These are phyloP conservation scores for Myotis pilosus DNA, from an alignment of 2,797 vertebrate species.

Conservation along the genomic window DNA sequence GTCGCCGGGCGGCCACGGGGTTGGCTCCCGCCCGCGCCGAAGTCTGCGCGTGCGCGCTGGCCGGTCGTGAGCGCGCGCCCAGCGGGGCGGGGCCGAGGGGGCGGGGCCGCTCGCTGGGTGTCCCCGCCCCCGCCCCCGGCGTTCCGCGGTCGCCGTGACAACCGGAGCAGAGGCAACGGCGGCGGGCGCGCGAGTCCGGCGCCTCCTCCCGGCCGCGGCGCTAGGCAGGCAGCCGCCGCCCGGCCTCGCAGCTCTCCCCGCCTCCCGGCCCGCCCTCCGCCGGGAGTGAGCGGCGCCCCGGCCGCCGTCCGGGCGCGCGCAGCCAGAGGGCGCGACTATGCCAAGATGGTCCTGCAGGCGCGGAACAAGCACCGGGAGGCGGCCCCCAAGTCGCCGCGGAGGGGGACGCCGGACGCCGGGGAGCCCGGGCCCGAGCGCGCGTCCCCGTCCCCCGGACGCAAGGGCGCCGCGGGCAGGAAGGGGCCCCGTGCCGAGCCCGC, in stretches of 20 bases:
- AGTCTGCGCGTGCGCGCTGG: slow-evolving; percentile 68
- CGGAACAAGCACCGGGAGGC: slow-evolving; percentile 69
- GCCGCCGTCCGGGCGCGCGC: slow-evolving; percentile 77
- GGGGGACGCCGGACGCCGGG: slow-evolving; percentile 38
- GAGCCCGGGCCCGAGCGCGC: slow-evolving; percentile 64
- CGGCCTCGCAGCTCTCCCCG: slow-evolving; percentile 49
- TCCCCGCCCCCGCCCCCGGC: slow-evolving; percentile 68
- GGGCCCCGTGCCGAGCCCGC: slow-evolving; percentile 69
- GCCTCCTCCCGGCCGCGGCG: slow-evolving; percentile 60
- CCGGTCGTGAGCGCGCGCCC: slow-evolving; percentile 6
- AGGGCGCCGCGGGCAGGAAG: slow-evolving; percentile 75
- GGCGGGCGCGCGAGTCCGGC: slow-evolving; percentile 41
- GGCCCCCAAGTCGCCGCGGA: slow-evolving; percentile 64
- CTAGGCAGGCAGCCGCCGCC: slow-evolving; percentile 16
- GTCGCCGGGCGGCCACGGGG: neutral
- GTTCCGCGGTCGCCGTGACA: slow-evolving; percentile 72
- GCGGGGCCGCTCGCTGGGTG: slow-evolving; percentile 14
- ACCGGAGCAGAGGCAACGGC: slow-evolving; percentile 57
- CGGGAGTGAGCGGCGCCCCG: slow-evolving; percentile 57
- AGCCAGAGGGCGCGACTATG: slow-evolving; percentile 73
- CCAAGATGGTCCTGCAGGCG: slow-evolving; percentile 77
- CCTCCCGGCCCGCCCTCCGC: slow-evolving; percentile 45
- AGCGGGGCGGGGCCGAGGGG: neutral
- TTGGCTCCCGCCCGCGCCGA: neutral
- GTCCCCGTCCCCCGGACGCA: slow-evolving; percentile 60